Evolutionary conservation across 2,888 invertebrate genomes (phyloP).

Genomic region (Xanthia togata): DNA sequence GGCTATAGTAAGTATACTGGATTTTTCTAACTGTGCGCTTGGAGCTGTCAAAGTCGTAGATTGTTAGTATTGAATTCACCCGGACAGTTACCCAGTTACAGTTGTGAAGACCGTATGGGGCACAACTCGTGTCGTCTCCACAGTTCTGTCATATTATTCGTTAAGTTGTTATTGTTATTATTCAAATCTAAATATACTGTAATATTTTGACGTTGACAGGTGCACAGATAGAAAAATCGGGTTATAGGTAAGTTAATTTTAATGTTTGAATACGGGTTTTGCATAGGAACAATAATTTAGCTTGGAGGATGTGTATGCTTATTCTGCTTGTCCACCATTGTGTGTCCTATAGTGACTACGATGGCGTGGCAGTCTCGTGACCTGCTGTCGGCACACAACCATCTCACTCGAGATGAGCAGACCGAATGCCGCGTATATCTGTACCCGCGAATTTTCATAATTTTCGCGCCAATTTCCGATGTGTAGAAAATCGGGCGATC

Average conservation of each 20-base stretch:
- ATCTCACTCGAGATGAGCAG: constrained; percentile 85
- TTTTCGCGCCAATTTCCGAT: constrained; percentile 82
- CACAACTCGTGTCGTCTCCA: no score
- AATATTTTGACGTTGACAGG: no score
- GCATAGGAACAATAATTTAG: constrained; percentile 57
- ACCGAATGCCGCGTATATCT: constrained; percentile 86
- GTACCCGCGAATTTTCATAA: constrained; percentile 85
- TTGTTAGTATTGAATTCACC: no score
- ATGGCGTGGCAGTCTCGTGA: constrained; percentile 82
- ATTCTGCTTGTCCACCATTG: constrained; percentile 82
- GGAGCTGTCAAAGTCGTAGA: no score
- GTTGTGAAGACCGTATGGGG: no score
- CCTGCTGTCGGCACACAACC: constrained; percentile 84
- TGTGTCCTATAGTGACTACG: constrained; percentile 85
- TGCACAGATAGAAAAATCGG: no score
- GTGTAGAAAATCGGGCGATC: constrained; percentile 85
- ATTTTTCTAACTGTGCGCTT: no score
- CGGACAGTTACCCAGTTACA: no score
- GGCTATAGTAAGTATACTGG: neutral
- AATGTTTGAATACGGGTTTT: constrained; percentile 33
- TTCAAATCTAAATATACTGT: no score
- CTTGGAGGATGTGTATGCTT: constrained; percentile 83
- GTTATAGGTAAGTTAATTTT: neutral
- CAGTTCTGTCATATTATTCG: no score
- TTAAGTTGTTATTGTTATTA: no score